phyloP scores from a whole-genome alignment of 2,888 invertebrate species.

The Sclerodermus sp. region DNA sequence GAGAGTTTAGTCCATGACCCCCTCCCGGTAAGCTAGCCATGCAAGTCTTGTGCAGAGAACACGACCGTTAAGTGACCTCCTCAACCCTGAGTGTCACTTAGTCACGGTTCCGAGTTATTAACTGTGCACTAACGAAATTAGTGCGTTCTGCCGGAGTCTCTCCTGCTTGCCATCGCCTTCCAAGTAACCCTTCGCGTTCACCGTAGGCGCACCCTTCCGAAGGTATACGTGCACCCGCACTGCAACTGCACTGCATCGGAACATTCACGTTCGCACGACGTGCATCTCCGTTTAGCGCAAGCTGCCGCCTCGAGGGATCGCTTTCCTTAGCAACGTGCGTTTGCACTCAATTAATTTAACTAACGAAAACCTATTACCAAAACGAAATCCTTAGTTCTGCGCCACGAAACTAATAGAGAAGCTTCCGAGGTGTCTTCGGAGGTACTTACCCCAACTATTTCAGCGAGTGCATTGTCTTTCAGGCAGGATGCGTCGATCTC shows the following conservation, averaged over 20 bases:
- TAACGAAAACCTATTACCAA: conserved; percentile 15
- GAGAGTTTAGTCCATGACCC: no score
- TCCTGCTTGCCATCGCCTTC: conserved; percentile 9
- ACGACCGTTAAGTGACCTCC: conserved; percentile 32
- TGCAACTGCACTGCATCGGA: no score
- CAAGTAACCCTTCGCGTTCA: conserved; percentile 2
- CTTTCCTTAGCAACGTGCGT: not conserved
- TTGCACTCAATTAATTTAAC: conserved; percentile 12
- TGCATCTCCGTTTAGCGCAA: not conserved
- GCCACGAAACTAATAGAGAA: no score
- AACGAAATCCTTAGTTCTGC: no score
- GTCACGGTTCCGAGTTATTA: conserved; percentile 29
- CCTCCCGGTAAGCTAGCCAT: no score
- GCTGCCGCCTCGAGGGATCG: not conserved
- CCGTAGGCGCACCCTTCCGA: not conserved
- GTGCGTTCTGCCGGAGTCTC: conserved; percentile 16
- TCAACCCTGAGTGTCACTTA: conserved; percentile 34
- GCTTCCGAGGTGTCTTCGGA: no score
- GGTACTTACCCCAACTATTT: no score
- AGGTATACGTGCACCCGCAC: conserved; percentile 7
- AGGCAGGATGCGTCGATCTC: no score
- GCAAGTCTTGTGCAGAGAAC: conserved; percentile 8
- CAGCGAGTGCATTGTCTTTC: no score
- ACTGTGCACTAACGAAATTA: conserved; percentile 40
- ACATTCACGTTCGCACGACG: no score